Conservation (phyloP, 92 coral and sea anemone species). For the Palythoa grandis region DNA sequence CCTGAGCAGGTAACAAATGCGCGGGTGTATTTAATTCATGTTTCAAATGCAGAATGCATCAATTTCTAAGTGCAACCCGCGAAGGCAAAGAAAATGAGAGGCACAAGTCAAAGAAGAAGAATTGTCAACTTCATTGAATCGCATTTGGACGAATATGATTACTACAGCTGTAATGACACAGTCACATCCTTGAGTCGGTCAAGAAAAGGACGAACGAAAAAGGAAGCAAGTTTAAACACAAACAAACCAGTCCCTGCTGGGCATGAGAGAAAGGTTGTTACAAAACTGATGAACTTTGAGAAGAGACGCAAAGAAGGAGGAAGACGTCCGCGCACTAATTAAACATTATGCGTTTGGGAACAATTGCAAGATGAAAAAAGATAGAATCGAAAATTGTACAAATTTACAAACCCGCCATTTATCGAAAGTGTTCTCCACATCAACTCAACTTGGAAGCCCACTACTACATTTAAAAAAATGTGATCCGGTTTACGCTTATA, state of each 20-base stretch:
- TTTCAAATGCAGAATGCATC: not conserved
- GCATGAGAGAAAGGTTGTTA: slow-evolving; percentile 82
- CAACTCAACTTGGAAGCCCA: not conserved
- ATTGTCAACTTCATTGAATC: slow-evolving; percentile 58
- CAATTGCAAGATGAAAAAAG: not conserved
- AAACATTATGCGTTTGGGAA: too few relatives aligned
- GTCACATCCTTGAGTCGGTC: slow-evolving; percentile 63
- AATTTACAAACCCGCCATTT: not conserved
- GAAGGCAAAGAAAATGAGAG: slow-evolving; percentile 55
- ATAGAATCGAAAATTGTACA: not conserved
- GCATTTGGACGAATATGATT: slow-evolving; percentile 83
- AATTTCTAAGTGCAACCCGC: not conserved
- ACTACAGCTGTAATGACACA: slow-evolving; percentile 72
- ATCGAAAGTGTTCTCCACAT: not conserved
- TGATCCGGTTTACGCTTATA: not conserved
- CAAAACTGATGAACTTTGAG: slow-evolving; percentile 84
- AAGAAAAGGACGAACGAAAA: slow-evolving; percentile 86
- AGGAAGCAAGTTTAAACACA: slow-evolving; percentile 83
- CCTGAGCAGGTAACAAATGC: not conserved
- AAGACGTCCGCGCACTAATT: too few relatives aligned
- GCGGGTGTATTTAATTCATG: not conserved
- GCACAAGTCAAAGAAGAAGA: slow-evolving; percentile 67
- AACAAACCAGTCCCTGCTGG: slow-evolving; percentile 88
- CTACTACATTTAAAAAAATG: not conserved
- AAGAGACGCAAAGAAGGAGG: slow-evolving; percentile 60